Conservation (phyloP, 2,888 invertebrate genomes). For the Crossocerus cetratus region DNA sequence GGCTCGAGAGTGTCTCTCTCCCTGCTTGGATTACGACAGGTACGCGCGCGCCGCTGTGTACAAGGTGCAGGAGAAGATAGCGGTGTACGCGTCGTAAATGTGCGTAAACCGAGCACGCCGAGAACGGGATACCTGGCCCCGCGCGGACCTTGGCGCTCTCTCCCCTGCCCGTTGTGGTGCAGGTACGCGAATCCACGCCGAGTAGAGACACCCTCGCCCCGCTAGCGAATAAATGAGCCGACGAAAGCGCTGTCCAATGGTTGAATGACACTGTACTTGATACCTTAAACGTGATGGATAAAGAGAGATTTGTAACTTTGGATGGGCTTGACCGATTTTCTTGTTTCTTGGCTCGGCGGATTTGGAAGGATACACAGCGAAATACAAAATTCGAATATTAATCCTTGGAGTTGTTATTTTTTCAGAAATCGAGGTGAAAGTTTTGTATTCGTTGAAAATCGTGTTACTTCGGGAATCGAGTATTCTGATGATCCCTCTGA, state of each 20-base stretch:
- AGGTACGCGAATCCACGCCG: not conserved
- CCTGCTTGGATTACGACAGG: not conserved
- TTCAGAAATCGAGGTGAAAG: too few relatives aligned
- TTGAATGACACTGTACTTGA: not conserved
- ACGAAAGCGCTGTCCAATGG: not conserved
- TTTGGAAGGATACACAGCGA: too few relatives aligned
- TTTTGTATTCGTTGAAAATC: too few relatives aligned
- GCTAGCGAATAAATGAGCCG: not conserved
- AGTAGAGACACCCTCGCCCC: not conserved
- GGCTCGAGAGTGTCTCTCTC: not conserved
- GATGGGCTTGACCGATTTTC: too few relatives aligned
- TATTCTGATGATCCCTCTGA: too few relatives aligned
- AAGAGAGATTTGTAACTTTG: too few relatives aligned
- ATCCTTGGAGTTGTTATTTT: too few relatives aligned
- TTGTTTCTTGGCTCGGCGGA: too few relatives aligned
- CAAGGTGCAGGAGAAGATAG: not conserved
- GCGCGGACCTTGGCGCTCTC: not conserved
- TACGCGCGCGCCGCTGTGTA: not conserved
- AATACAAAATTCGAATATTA: too few relatives aligned
- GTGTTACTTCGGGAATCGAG: too few relatives aligned
- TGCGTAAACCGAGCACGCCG: not conserved
- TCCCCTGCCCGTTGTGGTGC: not conserved
- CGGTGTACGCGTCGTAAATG: slow-evolving; percentile 1
- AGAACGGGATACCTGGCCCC: not conserved
- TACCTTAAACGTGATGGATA: not conserved